Evolutionary conservation across 2,888 invertebrate genomes (phyloP), one percentile per base, ranked within the genome.

Genomic region (Blera fallax): DNA sequence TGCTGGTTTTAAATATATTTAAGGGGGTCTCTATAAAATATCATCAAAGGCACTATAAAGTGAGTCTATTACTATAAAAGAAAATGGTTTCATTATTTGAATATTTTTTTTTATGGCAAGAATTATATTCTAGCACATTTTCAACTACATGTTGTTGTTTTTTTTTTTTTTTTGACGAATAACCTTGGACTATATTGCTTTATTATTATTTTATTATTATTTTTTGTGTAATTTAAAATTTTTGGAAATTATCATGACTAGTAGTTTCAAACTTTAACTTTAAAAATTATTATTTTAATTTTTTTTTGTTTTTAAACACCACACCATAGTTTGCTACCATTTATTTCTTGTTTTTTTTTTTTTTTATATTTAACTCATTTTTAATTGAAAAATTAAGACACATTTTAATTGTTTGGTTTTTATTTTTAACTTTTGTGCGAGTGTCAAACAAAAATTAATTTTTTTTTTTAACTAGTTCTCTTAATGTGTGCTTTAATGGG

Each of bases 171-270:
- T 56, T 16, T 48, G 16, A 29, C 7, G 11, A 27, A 69, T 54
- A 52, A 27, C 54, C 69, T 45, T 60, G 43, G 40, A 18, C 2
- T 70, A 45, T 62, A 56, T n/a, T 56, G 5, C 27, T 56, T 29
- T 70, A 21, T 45, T 24, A 40, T n/a, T 43, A 43, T 43, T 58
- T 24, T 29, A 24, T 60, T 65, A 18, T 27, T 58, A 29, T 56
- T 74, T 32, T 16, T 40, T 67, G 24, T 52, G 54, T 40, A 60
- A 40, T 73, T 73, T 40, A 50, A 72, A 72, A 40, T 69, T 78
- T 78, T 80, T 84, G 69, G 84, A 84, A 80, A 64, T 76, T 80
- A 84, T 74, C 64, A 84, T 84, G 84, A 84, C 84, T 84, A 84
- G 84, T 84, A 70, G 58, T 74, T 80, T 76, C 50, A 84, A 84